Conservation (phyloP, 2,113 vertebrate species). For the Pteruthius melanotis region DNA sequence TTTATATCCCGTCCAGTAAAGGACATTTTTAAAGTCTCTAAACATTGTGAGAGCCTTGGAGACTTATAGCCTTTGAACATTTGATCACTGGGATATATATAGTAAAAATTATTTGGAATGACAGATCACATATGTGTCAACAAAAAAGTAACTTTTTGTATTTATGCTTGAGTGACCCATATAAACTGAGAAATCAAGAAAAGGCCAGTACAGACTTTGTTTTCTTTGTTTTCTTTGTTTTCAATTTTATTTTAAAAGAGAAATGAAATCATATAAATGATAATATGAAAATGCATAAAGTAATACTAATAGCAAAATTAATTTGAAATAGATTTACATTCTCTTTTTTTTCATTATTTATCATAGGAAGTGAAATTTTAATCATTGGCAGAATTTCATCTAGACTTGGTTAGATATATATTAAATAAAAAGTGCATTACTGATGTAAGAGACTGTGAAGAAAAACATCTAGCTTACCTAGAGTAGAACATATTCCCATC, state of each 20-base stretch:
- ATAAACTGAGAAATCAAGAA: not conserved
- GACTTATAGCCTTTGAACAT: not conserved
- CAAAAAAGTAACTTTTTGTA: not conserved
- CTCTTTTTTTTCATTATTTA: not conserved
- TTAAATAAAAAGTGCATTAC: not conserved
- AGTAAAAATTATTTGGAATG: not conserved
- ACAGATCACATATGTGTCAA: not conserved
- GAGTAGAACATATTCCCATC: not conserved
- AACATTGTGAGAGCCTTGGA: not conserved
- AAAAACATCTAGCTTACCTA: not conserved
- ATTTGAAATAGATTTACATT: not conserved
- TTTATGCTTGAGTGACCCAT: not conserved
- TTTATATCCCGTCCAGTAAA: not conserved
- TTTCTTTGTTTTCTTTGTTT: no score
- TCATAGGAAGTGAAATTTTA: not conserved
- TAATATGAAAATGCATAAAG: not conserved
- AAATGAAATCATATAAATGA: not conserved
- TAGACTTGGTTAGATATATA: not conserved
- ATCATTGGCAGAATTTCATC: rapidly evolving
- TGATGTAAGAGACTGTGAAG: not conserved
- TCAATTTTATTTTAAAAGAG: not conserved
- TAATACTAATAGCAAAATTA: not conserved
- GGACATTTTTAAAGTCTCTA: not conserved
- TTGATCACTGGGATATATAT: not conserved
- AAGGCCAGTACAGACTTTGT: not conserved